Conservation (phyloP, 1,140 invertebrate genomes). For the Lepidurus couesii region DNA sequence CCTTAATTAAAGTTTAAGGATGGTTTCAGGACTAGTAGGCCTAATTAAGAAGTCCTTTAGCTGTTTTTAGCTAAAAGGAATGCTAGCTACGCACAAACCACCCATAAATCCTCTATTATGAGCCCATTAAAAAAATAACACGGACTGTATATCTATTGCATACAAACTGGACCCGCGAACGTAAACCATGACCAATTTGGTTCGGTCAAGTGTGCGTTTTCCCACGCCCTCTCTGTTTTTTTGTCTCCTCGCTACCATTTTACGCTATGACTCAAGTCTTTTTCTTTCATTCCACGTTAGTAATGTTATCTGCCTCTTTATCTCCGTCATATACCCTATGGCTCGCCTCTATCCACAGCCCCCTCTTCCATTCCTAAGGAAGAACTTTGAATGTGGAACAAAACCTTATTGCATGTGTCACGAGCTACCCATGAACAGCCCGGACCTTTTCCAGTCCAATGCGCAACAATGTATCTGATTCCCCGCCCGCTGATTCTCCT, state of each 20-base stretch:
- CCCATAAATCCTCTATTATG: neutral
- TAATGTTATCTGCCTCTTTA: neutral
- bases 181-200: neutral
- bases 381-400: neutral
- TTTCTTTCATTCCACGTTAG: neutral
- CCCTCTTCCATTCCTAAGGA: neutral
- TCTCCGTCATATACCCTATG: neutral
- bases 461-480: neutral
- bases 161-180: neutral
- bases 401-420: neutral
- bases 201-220: slow-evolving; percentile 10
- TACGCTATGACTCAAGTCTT: neutral
- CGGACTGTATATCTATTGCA: neutral
- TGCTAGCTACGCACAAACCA: neutral
- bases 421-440: neutral
- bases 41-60: neutral
- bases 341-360: neutral
- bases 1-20: too few relatives aligned
- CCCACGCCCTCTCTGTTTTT: neutral
- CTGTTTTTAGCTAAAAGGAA: neutral
- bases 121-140: too few relatives aligned
- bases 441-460: neutral
- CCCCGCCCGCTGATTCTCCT: too few relatives aligned
- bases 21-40: neutral
- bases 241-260: neutral